These are phyloP conservation scores for Oscheius onirici DNA, from an alignment of 2,888 invertebrate species.

Conservation along the genomic window DNA sequence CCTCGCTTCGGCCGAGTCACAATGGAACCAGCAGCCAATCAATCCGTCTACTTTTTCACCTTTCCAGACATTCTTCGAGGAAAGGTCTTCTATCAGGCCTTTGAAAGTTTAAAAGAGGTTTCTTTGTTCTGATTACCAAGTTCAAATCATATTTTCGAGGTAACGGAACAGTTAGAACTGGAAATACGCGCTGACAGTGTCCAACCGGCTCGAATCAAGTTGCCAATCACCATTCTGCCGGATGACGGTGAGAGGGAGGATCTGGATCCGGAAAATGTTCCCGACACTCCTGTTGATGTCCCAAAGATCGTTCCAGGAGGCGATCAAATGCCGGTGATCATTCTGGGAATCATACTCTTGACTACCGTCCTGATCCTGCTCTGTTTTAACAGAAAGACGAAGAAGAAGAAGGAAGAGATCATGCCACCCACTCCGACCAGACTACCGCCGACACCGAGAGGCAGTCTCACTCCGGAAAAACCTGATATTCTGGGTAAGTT, in stretches of 20 bases:
- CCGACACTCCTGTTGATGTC: background rate
- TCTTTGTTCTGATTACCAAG: background rate
- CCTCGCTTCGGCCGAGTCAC: constrained; percentile 80
- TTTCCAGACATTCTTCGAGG: constrained; percentile 63
- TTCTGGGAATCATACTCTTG: constrained; percentile 27
- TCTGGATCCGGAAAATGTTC: background rate
- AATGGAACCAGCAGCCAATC: constrained; percentile 59
- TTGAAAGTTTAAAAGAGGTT: constrained; percentile 37
- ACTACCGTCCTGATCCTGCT: constrained; percentile 20
- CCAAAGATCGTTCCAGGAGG: constrained; percentile 34
- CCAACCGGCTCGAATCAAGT: constrained; percentile 65
- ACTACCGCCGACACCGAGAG: constrained; percentile 26
- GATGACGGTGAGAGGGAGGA: constrained; percentile 35
- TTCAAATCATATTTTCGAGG: constrained; percentile 36
- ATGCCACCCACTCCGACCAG: constrained; percentile 29
- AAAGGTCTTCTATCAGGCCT: constrained; percentile 61
- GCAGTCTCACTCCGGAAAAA: constrained; percentile 16
- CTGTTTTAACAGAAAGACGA: constrained; percentile 29
- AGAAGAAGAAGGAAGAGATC: constrained; percentile 26
- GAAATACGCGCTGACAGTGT: constrained; percentile 66
- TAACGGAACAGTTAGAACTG: constrained; percentile 58
- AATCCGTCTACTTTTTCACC: constrained; percentile 65
- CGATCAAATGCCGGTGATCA: constrained; percentile 41
- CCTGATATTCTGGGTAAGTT: constrained; percentile 29
- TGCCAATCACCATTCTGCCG: constrained; percentile 58